Evolutionary conservation across 2,888 invertebrate species (phyloP).

Genomic region (Dasypolia templi): DNA sequence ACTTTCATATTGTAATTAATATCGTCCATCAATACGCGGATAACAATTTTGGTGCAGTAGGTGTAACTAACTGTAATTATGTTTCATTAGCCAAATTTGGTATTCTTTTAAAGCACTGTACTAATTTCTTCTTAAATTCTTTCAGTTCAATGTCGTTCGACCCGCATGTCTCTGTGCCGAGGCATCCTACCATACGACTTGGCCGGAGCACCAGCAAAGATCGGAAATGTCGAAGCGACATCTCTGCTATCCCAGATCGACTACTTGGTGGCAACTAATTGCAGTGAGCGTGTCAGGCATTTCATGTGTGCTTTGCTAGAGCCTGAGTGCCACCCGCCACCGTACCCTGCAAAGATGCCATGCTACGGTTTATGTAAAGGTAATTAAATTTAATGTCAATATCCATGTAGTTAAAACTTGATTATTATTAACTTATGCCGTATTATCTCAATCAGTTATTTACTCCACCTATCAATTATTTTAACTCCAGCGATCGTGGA

Average conservation of each 20-base stretch:
- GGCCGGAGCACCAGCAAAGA: conserved; percentile 87
- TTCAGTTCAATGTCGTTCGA: conserved; percentile 89
- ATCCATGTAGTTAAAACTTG: not conserved
- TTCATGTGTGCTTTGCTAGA: conserved; percentile 92
- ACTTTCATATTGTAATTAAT: conserved; percentile 16
- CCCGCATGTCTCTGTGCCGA: conserved; percentile 89
- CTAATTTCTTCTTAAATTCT: conserved; percentile 24
- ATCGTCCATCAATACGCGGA: not conserved
- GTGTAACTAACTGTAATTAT: conserved; percentile 38
- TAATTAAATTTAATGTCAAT: conserved; percentile 68
- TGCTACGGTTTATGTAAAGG: conserved; percentile 92
- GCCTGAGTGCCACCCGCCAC: conserved; percentile 92
- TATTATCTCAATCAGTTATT: not conserved
- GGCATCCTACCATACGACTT: conserved; percentile 92
- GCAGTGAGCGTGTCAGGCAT: conserved; percentile 91
- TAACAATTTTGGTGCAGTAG: conserved; percentile 25
- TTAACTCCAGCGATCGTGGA: conserved; percentile 90
- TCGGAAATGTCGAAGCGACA: conserved; percentile 82
- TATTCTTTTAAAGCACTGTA: not conserved
- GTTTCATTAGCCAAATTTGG: not conserved
- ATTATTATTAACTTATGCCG: not conserved
- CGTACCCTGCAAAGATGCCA: conserved; percentile 90
- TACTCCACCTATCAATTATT: not conserved
- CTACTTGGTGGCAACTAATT: conserved; percentile 91
- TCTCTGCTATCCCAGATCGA: conserved; percentile 90